Base-by-base conservation (phyloP, 1,140 invertebrate species). In the Neuroterus valhalla region DNA sequence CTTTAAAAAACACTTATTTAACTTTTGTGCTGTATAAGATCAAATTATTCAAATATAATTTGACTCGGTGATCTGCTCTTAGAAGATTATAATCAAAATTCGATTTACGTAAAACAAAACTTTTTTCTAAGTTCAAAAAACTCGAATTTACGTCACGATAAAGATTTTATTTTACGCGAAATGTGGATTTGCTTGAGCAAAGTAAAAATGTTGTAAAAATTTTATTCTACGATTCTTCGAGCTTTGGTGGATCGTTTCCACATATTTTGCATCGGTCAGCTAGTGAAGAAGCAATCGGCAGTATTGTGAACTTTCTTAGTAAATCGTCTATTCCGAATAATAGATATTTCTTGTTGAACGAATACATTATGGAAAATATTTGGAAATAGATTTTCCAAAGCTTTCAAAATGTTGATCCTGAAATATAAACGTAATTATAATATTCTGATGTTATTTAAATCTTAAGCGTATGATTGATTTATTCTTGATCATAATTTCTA, bases 191-290 rank as follows among this genome's bases (percentile, higher is more conserved):
- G 15, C 52, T 62, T 23, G 52, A 15, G 52, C n/a, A 62, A 31
- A 38, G 31, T 62, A 62, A 62, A 62, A 62, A 31, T 5, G 23
- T 62, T 62, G 23, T 62, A 62, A 62, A 62, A 62, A 62, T 62
- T 62, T 62, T 62, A 62, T 62, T 38, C 55, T 31, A 3, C n/a
- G 14, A 31, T 23, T 26, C 26, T 62, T 62, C 55, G n/a, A 62
- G 21, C 3, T 55, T 26, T 8, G 26, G 26, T 15, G n/a, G 3
- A 15, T 26, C 12, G 8, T 62, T 62, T 62, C 15, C 31, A 62
- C 14, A 62, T 31, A 62, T 62, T 62, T 62, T 62, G 26, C 55
- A 62, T 62, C 26, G 23, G 14, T 38, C 55, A 62, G 55, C 55
- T 62, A 31, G 55, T 38, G n/a, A 0, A n/a, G n/a, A 62, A 62